Base-by-base conservation (phyloP, 2,888 invertebrate genomes). In the Schizotus pectinicornis region DNA sequence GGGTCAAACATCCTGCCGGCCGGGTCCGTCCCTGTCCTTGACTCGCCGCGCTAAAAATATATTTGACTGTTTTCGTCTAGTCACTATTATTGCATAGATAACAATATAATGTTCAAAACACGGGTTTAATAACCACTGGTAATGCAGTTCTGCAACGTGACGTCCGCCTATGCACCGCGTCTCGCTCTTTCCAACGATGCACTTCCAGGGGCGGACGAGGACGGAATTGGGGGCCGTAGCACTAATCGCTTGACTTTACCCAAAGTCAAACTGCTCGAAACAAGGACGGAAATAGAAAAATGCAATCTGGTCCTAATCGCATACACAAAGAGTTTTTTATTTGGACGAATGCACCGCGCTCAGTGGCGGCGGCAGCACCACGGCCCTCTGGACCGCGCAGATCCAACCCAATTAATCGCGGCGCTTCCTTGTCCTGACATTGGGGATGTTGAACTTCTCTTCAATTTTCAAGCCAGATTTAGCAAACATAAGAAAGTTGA, bases 21-120 rank as follows among this genome's bases (percentile, higher is more conserved):
- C n/a, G 47, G 45, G 47, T 58, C 58, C 62, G 62, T 42, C 61
- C 62, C 63, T 70, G 72, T 62, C 69, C 67, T 67, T 66, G 68
- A 52, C 51, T 37, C 36, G 49, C 43, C 59, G 62, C 54, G 67
- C 69, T 73, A 72, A 74, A 76, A 75, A 74, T 74, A 74, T 69
- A 70, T 69, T 67, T 67, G 71, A 73, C 72, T 67, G 68, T 70
- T 74, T 73, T 78, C 74, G 77, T 77, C 78, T 78, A 77, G 77
- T 77, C 77, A 70, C 78, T 77, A 78, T 77, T 78, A 77, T 76
- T 78, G 77, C 75, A 77, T 77, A 77, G 77, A 76, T 76, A 76
- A 74, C 68, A 62, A 68, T 68, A 73, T 71, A 72, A 73, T 71
- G 72, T 69, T 69, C 74, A 74, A 76, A 75, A 76, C 74, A 74